Evolutionary conservation across 2,888 invertebrate genomes (phyloP).

Genomic region (Onchidella celtica): DNA sequence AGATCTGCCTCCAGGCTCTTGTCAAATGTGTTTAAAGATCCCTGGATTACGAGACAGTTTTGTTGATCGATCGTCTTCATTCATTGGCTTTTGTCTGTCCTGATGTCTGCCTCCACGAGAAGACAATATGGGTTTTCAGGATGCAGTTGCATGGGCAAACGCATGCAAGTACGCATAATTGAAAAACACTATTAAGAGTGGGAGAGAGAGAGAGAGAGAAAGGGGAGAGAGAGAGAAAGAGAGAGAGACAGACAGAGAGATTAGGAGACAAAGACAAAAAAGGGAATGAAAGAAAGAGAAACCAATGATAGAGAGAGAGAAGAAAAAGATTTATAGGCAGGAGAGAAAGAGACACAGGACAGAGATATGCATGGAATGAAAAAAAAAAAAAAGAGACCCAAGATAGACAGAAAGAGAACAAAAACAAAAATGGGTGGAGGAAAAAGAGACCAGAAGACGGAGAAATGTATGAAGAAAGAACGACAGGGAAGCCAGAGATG

Average conservation of each 20-base stretch:
- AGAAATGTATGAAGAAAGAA: constrained; percentile 15
- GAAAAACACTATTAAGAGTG: too few relatives aligned
- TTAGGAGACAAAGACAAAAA: not conserved
- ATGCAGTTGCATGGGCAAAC: too few relatives aligned
- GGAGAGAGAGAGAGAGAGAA: not conserved
- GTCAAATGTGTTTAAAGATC: too few relatives aligned
- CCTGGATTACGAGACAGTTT: too few relatives aligned
- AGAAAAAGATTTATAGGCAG: not conserved
- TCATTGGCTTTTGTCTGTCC: too few relatives aligned
- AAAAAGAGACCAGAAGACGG: not conserved
- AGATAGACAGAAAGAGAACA: not conserved
- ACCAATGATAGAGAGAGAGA: not conserved
- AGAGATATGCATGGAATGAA: constrained; percentile 12
- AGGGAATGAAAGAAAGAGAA: too few relatives aligned
- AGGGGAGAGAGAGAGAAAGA: not conserved
- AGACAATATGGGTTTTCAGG: too few relatives aligned
- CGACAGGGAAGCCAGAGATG: not conserved
- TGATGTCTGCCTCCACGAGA: too few relatives aligned
- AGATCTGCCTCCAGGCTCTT: too few relatives aligned
- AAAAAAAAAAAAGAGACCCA: not conserved
- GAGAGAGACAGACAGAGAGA: not conserved
- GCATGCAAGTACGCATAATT: too few relatives aligned
- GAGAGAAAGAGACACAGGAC: not conserved
- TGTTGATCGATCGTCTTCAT: too few relatives aligned
- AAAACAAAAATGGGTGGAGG: too few relatives aligned